Percentiles rank a stretch among this genome's conserved stretches.
These are phyloP conservation scores for Argopecten irradians DNA, from an alignment of 1,140 invertebrate species.

Conservation along the genomic window DNA sequence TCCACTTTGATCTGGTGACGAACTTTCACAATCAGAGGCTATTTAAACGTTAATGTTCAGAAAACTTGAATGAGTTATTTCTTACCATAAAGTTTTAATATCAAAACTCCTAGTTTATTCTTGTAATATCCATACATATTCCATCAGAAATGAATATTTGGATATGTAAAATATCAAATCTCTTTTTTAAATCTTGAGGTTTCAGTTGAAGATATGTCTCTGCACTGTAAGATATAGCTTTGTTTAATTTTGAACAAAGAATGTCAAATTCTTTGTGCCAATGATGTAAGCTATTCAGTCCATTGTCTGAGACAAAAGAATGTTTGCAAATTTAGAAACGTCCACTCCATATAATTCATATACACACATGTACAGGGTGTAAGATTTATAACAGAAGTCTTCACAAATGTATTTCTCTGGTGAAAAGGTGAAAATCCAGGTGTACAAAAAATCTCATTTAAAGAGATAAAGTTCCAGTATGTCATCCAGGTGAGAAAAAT, in stretches of 20 bases:
- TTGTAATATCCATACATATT: background rate
- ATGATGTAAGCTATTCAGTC: background rate
- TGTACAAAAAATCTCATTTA: background rate
- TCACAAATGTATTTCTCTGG: background rate
- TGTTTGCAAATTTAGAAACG: background rate
- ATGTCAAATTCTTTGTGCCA: background rate
- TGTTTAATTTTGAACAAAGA: background rate
- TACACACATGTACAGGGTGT: too few species aligned
- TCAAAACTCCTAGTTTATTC: background rate
- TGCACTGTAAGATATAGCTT: background rate
- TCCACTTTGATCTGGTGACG: background rate
- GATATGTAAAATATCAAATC: background rate
- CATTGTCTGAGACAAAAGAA: background rate
- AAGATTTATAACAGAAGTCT: background rate
- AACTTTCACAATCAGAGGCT: background rate
- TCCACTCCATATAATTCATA: background rate
- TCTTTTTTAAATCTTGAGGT: background rate
- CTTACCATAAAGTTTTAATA: background rate
- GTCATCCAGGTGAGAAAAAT: background rate
- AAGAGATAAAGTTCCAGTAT: background rate
- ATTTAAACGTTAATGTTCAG: background rate
- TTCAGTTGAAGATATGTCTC: background rate
- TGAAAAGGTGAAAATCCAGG: background rate
- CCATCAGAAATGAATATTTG: background rate
- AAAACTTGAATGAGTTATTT: background rate